These are phyloP conservation scores for Rhopalosiphum maidis DNA, from an alignment of 1,140 invertebrate species.

Conservation along the genomic window DNA sequence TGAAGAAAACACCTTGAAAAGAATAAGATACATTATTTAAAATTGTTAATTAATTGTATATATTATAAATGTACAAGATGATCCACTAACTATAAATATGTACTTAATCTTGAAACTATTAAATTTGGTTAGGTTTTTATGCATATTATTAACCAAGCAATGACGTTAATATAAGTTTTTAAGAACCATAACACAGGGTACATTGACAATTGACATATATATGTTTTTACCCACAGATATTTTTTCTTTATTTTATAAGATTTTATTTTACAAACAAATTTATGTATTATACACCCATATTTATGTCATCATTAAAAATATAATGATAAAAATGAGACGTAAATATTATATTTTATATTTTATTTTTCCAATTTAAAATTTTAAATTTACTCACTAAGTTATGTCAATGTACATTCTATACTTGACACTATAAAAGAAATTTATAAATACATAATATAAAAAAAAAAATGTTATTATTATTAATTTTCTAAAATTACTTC, in stretches of 20 bases:
- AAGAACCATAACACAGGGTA: not conserved
- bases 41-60: not conserved
- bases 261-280: no score
- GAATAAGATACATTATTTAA: constrained; percentile 34
- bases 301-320: not conserved
- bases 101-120: not conserved
- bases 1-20: constrained; percentile 78
- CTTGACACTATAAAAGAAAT: not conserved
- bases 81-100: not conserved
- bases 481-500: not conserved
- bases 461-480: not conserved
- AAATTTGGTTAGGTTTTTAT: not conserved
- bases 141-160: not conserved
- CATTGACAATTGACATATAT: not conserved
- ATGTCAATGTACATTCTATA: not conserved
- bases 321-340: not conserved
- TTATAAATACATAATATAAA: not conserved
- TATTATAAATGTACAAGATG: not conserved
- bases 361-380: not conserved
- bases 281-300: not conserved
- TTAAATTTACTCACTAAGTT: not conserved
- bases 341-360: not conserved
- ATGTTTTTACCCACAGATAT: not conserved
- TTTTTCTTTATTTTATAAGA: not conserved
- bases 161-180: not conserved